Conservation (phyloP, 2,888 invertebrate genomes). For the Lysandra coridon region DNA sequence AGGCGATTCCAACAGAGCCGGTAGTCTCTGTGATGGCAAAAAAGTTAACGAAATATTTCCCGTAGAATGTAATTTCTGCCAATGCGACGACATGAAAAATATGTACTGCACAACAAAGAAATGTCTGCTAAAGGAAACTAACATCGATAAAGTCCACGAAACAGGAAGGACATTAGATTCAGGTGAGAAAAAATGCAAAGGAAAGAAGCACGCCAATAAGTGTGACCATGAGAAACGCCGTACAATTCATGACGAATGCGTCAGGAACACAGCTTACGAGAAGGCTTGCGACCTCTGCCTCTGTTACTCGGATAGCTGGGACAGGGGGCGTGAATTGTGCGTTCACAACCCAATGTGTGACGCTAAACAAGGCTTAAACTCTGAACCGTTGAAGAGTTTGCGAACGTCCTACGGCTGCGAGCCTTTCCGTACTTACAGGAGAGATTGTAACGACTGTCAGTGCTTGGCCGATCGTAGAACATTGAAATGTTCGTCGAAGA, state of each 20-base stretch:
- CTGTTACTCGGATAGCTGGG: conserved; percentile 46
- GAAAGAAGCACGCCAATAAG: conserved; percentile 55
- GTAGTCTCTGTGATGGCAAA: conserved; percentile 48
- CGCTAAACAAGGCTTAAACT: conserved; percentile 12
- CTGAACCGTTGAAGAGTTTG: conserved; percentile 36
- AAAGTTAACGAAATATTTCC: conserved; percentile 59
- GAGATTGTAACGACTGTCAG: conserved; percentile 59
- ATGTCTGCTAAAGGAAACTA: conserved; percentile 46
- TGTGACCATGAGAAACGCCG: conserved; percentile 44
- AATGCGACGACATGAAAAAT: conserved; percentile 65
- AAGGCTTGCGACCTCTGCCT: conserved; percentile 56
- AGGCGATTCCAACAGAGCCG: conserved; percentile 2
- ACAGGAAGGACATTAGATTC: conserved; percentile 40
- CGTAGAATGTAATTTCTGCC: conserved; percentile 76
- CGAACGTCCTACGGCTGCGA: conserved; percentile 56
- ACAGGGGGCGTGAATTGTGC: conserved; percentile 52
- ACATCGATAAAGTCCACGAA: neutral
- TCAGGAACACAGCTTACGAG: conserved; percentile 51
- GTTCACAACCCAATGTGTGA: conserved; percentile 45
- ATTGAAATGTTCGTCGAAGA: conserved; percentile 51
- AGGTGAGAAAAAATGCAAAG: conserved; percentile 51
- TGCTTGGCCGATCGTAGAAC: conserved; percentile 59
- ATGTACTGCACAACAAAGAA: conserved; percentile 68
- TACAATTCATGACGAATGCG: conserved; percentile 47
- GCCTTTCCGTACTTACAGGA: conserved; percentile 54